Evolutionary conservation across 2,113 vertebrate genomes (phyloP).

Genomic region (Rhinopomastus cyanomelas): DNA sequence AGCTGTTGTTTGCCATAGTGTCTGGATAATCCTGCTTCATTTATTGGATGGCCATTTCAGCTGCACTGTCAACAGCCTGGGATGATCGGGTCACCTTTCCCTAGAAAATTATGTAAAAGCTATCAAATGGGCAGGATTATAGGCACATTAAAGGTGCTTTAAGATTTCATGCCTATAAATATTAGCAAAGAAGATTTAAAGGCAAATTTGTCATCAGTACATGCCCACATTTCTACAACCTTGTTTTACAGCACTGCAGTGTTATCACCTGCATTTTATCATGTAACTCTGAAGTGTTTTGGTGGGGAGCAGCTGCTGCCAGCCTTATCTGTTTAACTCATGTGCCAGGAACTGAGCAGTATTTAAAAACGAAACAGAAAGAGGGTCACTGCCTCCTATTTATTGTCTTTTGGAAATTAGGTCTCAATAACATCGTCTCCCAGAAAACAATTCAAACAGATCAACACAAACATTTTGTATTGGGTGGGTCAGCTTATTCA

Average conservation of each 20-base stretch:
- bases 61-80: conserved; percentile 75
- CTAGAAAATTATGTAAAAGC: conserved; percentile 85
- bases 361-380: conserved; percentile 38
- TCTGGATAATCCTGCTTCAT: conserved; percentile 78
- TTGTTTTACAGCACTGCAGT: conserved; percentile 42
- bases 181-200: conserved; percentile 70
- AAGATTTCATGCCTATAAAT: conserved; percentile 73
- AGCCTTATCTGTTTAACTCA: conserved; percentile 53
- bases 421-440: conserved; percentile 31
- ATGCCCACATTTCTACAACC: conserved; percentile 25
- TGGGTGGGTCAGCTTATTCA: conserved; percentile 52
- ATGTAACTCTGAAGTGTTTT: conserved; percentile 40
- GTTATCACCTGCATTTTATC: conserved; percentile 54
- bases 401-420: conserved; percentile 44
- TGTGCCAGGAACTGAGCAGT: conserved; percentile 33
- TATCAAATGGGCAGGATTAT: conserved; percentile 86
- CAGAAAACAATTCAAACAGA: conserved; percentile 23
- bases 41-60: conserved; percentile 77
- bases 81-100: conserved; percentile 84
- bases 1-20: conserved; percentile 79
- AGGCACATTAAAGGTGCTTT: conserved; percentile 69
- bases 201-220: conserved; percentile 62
- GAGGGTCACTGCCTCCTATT: background rate
- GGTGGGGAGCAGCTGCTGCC: conserved; percentile 46
- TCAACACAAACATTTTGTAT: conserved; percentile 41